Evolutionary conservation across 2,888 invertebrate genomes (phyloP).

Genomic region (Meghimatium bilineatum): DNA sequence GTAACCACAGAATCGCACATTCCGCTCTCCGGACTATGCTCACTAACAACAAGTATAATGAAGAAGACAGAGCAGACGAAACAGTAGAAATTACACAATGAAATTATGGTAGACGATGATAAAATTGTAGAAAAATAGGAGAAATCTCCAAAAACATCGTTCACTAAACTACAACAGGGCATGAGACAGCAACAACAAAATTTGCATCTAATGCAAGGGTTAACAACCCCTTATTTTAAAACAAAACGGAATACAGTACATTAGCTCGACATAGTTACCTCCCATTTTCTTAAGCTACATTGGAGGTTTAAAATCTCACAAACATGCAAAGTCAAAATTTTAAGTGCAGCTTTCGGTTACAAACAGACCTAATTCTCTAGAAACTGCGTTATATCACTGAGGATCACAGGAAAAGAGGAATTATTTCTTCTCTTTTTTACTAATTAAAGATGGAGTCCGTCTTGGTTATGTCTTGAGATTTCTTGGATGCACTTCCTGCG

Average conservation of each 20-base stretch:
- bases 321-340: constrained; percentile 31
- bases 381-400: constrained; percentile 33
- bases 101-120: background rate
- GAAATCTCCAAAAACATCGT: background rate
- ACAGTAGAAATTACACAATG: background rate
- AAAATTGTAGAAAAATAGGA: background rate
- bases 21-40: too few species aligned
- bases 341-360: constrained; percentile 2
- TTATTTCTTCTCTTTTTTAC: constrained; percentile 10
- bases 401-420: constrained; percentile 7
- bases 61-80: too few species aligned
- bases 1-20: too few species aligned
- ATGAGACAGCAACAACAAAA: background rate
- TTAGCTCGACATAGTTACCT: background rate
- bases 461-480: constrained; percentile 20
- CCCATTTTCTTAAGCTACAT: background rate
- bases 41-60: too few species aligned
- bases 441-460: constrained; percentile 28
- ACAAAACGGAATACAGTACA: background rate
- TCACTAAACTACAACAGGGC: background rate
- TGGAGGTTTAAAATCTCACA: background rate
- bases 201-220: too few species aligned
- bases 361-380: constrained; percentile 12
- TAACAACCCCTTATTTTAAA: background rate
- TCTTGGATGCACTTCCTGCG: constrained; percentile 39